Percentiles rank a stretch among this genome's conserved stretches.
These are phyloP conservation scores for Cynodonichthys magdalenae DNA, from an alignment of 2,797 vertebrate genomes.

Conservation along the genomic window DNA sequence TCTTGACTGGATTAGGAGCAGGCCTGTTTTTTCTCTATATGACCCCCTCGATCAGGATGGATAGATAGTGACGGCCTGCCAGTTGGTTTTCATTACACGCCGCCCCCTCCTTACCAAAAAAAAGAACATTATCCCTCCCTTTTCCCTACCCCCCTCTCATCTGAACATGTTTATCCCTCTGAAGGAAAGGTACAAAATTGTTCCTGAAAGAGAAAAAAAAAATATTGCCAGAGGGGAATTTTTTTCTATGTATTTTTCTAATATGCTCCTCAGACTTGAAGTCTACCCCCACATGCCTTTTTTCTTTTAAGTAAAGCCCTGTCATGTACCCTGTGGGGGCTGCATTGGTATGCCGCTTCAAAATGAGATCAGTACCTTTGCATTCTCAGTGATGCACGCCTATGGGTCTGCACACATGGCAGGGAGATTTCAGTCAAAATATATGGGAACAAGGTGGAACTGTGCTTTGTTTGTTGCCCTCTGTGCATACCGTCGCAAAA, in stretches of 20 bases:
- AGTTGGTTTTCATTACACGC: conserved; percentile 83
- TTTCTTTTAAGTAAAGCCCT: conserved; percentile 80
- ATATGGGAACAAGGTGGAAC: conserved; percentile 78
- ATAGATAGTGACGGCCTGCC: conserved; percentile 82
- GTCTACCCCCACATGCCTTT: conserved; percentile 72
- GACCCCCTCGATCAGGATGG: conserved; percentile 63
- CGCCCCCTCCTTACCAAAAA: conserved; percentile 26
- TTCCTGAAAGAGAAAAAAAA: conserved; percentile 70
- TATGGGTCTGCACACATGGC: conserved; percentile 60
- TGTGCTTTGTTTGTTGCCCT: conserved; percentile 80
- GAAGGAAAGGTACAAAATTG: conserved; percentile 78
- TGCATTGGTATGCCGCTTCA: conserved; percentile 76
- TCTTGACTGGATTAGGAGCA: conserved; percentile 65
- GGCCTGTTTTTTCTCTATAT: conserved; percentile 74
- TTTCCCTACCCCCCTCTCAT: conserved; percentile 41
- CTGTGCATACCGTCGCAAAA: conserved; percentile 74
- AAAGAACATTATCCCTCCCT: conserved; percentile 46
- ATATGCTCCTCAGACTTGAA: conserved; percentile 85
- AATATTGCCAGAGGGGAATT: conserved; percentile 70
- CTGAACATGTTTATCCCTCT: conserved; percentile 57
- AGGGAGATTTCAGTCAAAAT: conserved; percentile 26
- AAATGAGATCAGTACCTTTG: conserved; percentile 79
- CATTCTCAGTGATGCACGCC: conserved; percentile 64
- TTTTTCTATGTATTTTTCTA: conserved; percentile 83
- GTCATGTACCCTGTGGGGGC: conserved; percentile 79